phyloP scores from a whole-genome alignment of 2,888 invertebrate species.

The Temnothorax rugatulus region DNA sequence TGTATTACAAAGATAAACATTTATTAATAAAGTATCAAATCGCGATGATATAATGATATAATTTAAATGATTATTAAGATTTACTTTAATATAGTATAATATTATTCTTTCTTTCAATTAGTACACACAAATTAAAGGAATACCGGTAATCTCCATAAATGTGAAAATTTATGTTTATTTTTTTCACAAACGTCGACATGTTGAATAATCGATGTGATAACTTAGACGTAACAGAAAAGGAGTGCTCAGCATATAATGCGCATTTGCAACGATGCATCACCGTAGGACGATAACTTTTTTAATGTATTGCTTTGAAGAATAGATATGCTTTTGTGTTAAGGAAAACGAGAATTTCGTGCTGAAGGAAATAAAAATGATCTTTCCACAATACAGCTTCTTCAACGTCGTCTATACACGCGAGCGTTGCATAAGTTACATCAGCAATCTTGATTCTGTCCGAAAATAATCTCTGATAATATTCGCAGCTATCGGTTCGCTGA shows the following conservation, averaged over 20 bases:
- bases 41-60: neutral
- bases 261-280: slow-evolving; percentile 50
- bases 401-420: neutral
- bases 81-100: neutral
- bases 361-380: neutral
- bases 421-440: slow-evolving; percentile 32
- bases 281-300: slow-evolving; percentile 30
- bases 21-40: slow-evolving; percentile 3
- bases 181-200: neutral
- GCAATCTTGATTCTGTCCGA: slow-evolving; percentile 10
- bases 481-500: slow-evolving; percentile 17
- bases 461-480: slow-evolving; percentile 38
- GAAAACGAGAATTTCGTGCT: neutral
- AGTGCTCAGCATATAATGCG: slow-evolving; percentile 12
- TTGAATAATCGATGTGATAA: slow-evolving; percentile 29
- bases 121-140: neutral
- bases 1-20: neutral
- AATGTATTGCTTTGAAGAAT: slow-evolving; percentile 26
- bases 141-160: neutral
- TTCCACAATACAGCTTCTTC: neutral
- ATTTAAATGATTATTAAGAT: slow-evolving; percentile 16
- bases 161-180: neutral
- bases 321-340: neutral
- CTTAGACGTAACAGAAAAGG: neutral
- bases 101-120: neutral